phyloP scores from a whole-genome alignment of 2,113 vertebrate species.

The Dicentrarchus labrax region DNA sequence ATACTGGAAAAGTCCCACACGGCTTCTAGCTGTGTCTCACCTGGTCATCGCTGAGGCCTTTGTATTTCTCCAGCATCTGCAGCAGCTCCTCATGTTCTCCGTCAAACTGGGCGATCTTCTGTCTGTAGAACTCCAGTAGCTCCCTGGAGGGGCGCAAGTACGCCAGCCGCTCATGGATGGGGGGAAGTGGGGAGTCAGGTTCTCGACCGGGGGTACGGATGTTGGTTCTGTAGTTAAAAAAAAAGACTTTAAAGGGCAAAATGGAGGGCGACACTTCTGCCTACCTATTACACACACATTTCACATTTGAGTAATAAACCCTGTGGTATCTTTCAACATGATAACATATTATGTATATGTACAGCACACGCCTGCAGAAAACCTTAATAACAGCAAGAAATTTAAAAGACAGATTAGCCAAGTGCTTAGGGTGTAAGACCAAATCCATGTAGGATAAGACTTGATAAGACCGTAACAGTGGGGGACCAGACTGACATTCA shows the following conservation, averaged over 20 bases:
- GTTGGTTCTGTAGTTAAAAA: constrained; percentile 34
- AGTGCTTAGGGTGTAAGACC: neutral
- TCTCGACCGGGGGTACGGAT: constrained; percentile 55
- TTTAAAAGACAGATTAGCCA: neutral
- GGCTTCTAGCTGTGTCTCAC: constrained; percentile 70
- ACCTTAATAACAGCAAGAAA: neutral
- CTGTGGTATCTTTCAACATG: neutral
- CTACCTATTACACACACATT: neutral
- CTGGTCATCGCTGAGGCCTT: constrained; percentile 87
- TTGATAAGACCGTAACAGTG: constrained; percentile 1
- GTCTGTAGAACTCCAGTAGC: constrained; percentile 93
- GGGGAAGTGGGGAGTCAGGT: constrained; percentile 87
- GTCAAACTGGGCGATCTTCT: constrained; percentile 92
- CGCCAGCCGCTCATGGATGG: constrained; percentile 88
- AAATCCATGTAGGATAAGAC: constrained; percentile 10
- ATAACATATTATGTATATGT: neutral
- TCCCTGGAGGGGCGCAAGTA: constrained; percentile 90
- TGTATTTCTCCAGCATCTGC: constrained; percentile 91
- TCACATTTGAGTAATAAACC: constrained; percentile 1
- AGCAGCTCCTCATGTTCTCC: constrained; percentile 91
- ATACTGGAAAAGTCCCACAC: neutral
- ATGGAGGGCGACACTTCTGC: neutral
- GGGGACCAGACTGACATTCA: neutral
- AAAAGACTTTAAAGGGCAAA: neutral
- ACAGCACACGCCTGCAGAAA: neutral